A percentile compares a stretch with the other conserved stretches of the same genome.
Conservation (phyloP, 2,113 vertebrate species). For the Tachysurus fulvidraco region DNA sequence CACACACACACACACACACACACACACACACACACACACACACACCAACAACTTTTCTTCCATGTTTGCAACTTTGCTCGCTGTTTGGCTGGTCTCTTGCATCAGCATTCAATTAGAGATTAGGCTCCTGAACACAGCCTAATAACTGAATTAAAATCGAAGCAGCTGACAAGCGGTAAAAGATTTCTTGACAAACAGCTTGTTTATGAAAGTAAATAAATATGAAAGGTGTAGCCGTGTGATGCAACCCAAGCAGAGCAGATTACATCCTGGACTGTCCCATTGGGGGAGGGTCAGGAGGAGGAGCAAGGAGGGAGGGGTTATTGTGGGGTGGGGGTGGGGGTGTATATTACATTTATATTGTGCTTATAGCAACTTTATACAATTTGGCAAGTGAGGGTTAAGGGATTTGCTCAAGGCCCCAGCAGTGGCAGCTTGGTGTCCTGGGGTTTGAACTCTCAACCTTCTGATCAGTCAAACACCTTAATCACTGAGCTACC, state of each 20-base stretch:
- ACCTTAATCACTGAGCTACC: too few species aligned
- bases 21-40: neutral
- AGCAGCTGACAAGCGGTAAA: constrained; percentile 44
- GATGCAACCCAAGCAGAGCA: constrained; percentile 53
- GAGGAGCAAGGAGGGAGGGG: too few species aligned
- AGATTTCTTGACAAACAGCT: constrained; percentile 47
- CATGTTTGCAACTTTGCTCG: constrained; percentile 24
- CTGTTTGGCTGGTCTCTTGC: constrained; percentile 38
- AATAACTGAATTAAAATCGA: constrained; percentile 52
- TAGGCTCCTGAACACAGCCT: constrained; percentile 40
- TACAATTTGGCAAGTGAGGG: too few species aligned
- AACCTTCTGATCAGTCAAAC: too few species aligned
- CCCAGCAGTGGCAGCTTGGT: too few species aligned
- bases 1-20: neutral
- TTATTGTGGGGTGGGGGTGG: neutral
- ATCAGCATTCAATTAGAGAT: constrained; percentile 51
- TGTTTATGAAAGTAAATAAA: constrained; percentile 43
- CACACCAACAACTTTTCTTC: neutral
- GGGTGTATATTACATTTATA: too few species aligned
- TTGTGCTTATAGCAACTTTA: too few species aligned
- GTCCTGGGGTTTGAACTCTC: too few species aligned
- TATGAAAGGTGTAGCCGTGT: constrained; percentile 46
- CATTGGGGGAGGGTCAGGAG: neutral
- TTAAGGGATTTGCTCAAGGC: too few species aligned
- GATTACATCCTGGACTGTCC: constrained; percentile 31